phyloP scores from a whole-genome alignment of 1,140 invertebrate genomes.

The Zaprionus ornatus region DNA sequence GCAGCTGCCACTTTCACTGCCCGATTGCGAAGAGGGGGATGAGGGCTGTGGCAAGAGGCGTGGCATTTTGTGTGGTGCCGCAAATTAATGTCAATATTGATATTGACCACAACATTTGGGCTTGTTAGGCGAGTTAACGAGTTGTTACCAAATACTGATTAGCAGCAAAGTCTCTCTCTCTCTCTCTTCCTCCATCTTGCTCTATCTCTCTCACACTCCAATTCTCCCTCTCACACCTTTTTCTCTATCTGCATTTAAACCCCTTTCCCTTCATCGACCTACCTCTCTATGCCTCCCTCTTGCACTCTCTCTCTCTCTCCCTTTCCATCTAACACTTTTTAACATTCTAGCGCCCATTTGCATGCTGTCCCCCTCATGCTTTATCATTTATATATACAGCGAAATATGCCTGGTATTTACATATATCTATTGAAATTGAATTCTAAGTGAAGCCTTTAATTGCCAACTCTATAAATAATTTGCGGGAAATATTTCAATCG shows the following conservation, averaged over 20 bases:
- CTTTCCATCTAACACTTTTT: neutral
- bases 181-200: neutral
- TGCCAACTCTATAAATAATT: neutral
- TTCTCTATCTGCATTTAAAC: too few relatives aligned
- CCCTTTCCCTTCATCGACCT: too few relatives aligned
- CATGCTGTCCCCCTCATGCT: neutral
- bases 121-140: slow-evolving; percentile 60
- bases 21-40: neutral
- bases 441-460: neutral
- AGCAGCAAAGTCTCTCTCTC: neutral
- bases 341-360: neutral
- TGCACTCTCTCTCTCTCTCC: too few relatives aligned
- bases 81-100: slow-evolving; percentile 76
- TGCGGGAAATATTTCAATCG: neutral
- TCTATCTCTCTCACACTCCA: neutral
- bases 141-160: slow-evolving; percentile 46
- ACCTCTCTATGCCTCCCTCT: neutral
- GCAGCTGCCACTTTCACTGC: slow-evolving; percentile 40
- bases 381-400: too few relatives aligned
- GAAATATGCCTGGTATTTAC: neutral
- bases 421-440: slow-evolving; percentile 1
- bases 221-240: neutral
- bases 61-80: slow-evolving; percentile 14
- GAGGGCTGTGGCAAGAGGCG: neutral
- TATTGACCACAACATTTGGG: slow-evolving; percentile 64